Evolutionary conservation across 2,888 invertebrate genomes (phyloP).

Genomic region (Eupelmus urozonus): DNA sequence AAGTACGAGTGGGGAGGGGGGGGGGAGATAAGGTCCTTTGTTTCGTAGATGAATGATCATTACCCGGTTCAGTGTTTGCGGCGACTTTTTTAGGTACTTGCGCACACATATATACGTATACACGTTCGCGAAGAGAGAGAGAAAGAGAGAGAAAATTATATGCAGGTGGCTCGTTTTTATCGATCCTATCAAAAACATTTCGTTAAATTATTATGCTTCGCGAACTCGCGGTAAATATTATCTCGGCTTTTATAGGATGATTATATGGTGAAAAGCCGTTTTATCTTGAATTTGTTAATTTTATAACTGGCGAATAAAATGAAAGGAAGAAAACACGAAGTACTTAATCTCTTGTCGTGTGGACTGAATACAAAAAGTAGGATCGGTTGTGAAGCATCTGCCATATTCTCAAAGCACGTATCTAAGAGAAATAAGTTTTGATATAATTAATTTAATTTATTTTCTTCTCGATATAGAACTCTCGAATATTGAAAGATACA

Average conservation of each 20-base stretch:
- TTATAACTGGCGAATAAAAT: neutral
- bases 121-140: too few relatives aligned
- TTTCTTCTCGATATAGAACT: too few relatives aligned
- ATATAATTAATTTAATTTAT: too few relatives aligned
- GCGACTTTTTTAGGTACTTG: too few relatives aligned
- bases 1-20: neutral
- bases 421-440: too few relatives aligned
- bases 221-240: neutral
- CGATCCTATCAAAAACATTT: constrained; percentile 3
- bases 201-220: constrained; percentile 11
- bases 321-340: too few relatives aligned
- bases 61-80: neutral
- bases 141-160: constrained; percentile 21
- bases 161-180: constrained; percentile 4
- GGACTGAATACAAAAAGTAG: too few relatives aligned
- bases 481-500: too few relatives aligned
- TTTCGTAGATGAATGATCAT: constrained; percentile 21
- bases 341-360: too few relatives aligned
- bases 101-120: too few relatives aligned
- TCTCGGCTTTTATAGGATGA: neutral
- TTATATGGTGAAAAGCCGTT: neutral
- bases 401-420: too few relatives aligned
- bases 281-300: constrained; percentile 11
- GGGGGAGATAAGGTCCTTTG: constrained; percentile 7
- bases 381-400: too few relatives aligned